Base-by-base conservation (phyloP, 2,797 vertebrate species). In the Acrossocheilus wenchowensis region DNA sequence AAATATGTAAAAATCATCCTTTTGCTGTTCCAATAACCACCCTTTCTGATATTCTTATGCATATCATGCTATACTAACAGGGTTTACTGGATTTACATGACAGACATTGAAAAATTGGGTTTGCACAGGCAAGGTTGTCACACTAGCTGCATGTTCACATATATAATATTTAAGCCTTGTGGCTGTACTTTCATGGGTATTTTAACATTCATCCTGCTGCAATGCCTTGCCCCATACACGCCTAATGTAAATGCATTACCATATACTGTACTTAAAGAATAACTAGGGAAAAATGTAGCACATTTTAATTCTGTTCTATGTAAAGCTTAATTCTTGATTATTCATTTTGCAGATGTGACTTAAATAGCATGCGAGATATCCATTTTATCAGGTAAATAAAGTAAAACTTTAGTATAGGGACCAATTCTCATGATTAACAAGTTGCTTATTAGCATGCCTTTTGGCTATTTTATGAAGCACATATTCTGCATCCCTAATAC, bases 61-160 rank as follows among this genome's bases (percentile, higher is more conserved):
- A 78, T 41, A 14, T 60, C 69, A 62, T 62, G 19, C 10, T 73
- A 75, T 64, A 50, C 19, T 75, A 48, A n/a, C 11, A 72, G 26
- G 41, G 23, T 60, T 54, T 57, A 41, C 34, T 41, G 41, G 71
- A 74, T 75, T 36, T 64, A 83, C 41, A 75, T 83, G 71, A 62
- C 12, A 30, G 71, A 30, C 43, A 36, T 74, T 43, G 19, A 36
- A 72, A 30, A 48, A 74, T 23, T 62, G 1, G 15, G 39, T 60
- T 54, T 71, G 45, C 8, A 8, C 17, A 5, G 43, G 21, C 43
- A 69, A 50, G 45, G 62, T 36, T 50, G 10, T 34, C 43, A 36
- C 43, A 52, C n/a, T 15, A 34, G 19, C 6, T 48, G 26, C 79
- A 81, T 36, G 43, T 62, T 81, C 62, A 68, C 79, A 50, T 26